These are phyloP conservation scores for Macropus fuliginosus DNA, from an alignment of 2,797 vertebrate species.

Conservation along the genomic window DNA sequence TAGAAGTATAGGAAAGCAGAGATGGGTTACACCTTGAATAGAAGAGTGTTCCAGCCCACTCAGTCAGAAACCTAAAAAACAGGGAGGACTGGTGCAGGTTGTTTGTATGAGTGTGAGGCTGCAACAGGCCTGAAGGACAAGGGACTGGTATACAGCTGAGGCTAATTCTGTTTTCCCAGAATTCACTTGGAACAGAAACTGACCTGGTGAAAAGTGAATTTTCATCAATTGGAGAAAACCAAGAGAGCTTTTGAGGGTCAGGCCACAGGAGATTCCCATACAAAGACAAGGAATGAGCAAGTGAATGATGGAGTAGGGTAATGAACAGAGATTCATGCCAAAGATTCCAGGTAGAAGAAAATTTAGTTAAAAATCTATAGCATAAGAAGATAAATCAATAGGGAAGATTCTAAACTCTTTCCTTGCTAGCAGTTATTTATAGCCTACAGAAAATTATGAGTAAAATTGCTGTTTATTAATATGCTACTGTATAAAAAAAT, in stretches of 20 bases:
- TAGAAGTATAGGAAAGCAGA: background rate
- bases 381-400: background rate
- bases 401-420: background rate
- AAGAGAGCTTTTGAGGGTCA: background rate
- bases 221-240: background rate
- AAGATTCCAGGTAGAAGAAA: background rate
- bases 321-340: background rate
- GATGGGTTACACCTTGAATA: background rate
- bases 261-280: background rate
- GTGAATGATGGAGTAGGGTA: background rate
- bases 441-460: background rate
- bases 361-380: background rate
- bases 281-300: background rate
- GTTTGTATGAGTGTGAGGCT: background rate
- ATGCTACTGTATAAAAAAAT: background rate
- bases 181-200: background rate
- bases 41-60: background rate
- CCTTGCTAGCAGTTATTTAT: background rate
- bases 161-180: background rate
- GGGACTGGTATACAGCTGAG: background rate
- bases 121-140: background rate
- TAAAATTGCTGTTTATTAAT: background rate
- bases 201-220: background rate
- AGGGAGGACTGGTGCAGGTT: background rate
- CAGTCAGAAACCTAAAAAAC: background rate